These are phyloP conservation scores for Emys orbicularis DNA, from an alignment of 2,797 vertebrate genomes.

Conservation along the genomic window DNA sequence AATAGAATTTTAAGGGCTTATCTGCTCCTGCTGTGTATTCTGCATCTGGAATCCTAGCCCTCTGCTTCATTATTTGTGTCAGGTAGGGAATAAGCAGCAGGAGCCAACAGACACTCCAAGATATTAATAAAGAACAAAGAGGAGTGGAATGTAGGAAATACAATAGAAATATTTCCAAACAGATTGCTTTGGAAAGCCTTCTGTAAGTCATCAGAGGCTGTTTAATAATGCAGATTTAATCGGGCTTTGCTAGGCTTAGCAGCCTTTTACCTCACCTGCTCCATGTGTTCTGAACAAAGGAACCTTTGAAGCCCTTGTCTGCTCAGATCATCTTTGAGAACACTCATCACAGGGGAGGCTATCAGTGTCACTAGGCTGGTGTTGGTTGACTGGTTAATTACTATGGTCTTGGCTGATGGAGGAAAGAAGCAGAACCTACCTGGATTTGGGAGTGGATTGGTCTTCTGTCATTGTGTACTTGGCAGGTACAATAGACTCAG, in stretches of 20 bases:
- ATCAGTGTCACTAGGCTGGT: background rate
- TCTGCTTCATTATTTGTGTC: background rate
- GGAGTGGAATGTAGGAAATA: background rate
- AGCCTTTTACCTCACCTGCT: background rate
- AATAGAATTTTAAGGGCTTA: background rate
- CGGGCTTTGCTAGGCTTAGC: background rate
- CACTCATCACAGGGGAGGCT: accelerated
- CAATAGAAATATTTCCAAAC: background rate
- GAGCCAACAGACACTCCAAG: background rate
- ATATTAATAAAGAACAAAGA: background rate
- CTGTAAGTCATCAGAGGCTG: background rate
- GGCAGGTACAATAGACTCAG: background rate
- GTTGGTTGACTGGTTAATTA: background rate
- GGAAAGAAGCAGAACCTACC: background rate
- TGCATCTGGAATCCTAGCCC: background rate
- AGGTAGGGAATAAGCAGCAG: slow-evolving; percentile 5
- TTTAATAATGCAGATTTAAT: background rate
- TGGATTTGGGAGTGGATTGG: background rate
- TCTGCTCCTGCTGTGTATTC: slow-evolving; percentile 15
- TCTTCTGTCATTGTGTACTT: background rate
- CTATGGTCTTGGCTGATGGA: background rate
- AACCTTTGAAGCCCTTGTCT: background rate
- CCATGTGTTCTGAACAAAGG: background rate
- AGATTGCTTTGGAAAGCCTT: background rate
- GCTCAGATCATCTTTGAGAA: background rate